Percentiles rank a stretch among this genome's conserved stretches.
Conservation (phyloP, 2,888 invertebrate species). For the Auanema freiburgensis region DNA sequence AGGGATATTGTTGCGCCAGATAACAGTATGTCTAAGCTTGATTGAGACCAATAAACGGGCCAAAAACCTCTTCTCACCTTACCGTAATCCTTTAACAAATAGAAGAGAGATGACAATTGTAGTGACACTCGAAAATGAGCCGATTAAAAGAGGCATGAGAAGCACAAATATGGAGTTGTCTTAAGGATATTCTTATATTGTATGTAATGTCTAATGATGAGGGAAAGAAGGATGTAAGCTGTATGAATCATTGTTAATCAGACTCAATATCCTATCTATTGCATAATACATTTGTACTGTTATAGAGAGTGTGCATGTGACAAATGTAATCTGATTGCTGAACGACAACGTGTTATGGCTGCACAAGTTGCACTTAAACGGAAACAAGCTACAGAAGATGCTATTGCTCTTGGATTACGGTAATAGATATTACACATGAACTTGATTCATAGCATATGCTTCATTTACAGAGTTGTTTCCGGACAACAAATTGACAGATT, state of each 20-base stretch:
- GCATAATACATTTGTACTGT: constrained; percentile 4
- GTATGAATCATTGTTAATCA: background rate
- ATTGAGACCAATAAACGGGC: no score
- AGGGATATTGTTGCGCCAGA: constrained; percentile 20
- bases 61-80: constrained; percentile 9
- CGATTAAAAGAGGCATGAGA: constrained; percentile 19
- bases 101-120: background rate
- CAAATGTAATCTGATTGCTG: constrained; percentile 95
- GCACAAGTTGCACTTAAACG: constrained; percentile 73
- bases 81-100: constrained; percentile 22
- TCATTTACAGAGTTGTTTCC: constrained; percentile 43
- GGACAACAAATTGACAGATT: constrained; percentile 71
- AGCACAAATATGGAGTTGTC: constrained; percentile 14
- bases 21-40: no score
- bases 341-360: constrained; percentile 95
- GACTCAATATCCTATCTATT: background rate
- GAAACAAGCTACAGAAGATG: constrained; percentile 63
- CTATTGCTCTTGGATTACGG: constrained; percentile 60
- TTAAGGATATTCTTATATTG: background rate
- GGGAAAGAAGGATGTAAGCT: background rate
- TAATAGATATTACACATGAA: constrained; percentile 8
- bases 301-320: constrained; percentile 89
- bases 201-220: background rate
- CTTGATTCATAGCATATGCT: background rate
- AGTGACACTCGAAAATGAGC: constrained; percentile 23